These are phyloP conservation scores for Dicaeum eximium DNA, from an alignment of 2,113 vertebrate genomes.

Conservation along the genomic window DNA sequence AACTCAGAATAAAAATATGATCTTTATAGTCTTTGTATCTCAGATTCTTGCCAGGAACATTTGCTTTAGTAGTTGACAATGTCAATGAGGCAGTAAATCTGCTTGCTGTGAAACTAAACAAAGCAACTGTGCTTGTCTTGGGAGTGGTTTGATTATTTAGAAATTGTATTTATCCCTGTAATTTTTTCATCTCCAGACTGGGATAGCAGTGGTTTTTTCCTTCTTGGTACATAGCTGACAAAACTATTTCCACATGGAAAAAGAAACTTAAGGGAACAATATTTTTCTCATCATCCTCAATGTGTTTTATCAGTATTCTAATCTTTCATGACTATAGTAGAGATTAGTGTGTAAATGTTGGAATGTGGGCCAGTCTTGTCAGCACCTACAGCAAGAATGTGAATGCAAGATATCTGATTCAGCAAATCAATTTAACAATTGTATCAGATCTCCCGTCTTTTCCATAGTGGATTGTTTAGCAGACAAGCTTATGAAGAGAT, in stretches of 20 bases:
- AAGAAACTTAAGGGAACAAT: not conserved
- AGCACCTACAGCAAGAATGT: not conserved
- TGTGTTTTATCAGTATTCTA: not conserved
- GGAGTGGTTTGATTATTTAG: not conserved
- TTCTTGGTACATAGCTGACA: not conserved
- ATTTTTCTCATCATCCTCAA: not conserved
- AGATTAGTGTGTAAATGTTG: not conserved
- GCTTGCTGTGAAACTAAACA: not conserved
- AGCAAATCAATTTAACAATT: not conserved
- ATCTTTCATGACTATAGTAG: not conserved
- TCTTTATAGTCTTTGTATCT: not conserved
- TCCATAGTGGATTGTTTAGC: not conserved
- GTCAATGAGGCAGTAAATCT: not conserved
- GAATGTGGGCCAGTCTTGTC: not conserved
- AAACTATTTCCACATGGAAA: not conserved
- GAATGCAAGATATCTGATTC: not conserved
- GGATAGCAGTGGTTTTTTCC: not conserved
- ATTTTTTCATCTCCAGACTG: not conserved
- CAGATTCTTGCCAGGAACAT: not conserved
- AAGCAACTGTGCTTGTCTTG: not conserved
- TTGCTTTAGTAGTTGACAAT: not conserved
- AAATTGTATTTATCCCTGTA: not conserved
- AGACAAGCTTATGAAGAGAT: not conserved
- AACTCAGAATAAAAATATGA: not conserved
- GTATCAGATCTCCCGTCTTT: not conserved